Conservation (phyloP, 2,113 vertebrate species). For the Gambusia affinis region DNA sequence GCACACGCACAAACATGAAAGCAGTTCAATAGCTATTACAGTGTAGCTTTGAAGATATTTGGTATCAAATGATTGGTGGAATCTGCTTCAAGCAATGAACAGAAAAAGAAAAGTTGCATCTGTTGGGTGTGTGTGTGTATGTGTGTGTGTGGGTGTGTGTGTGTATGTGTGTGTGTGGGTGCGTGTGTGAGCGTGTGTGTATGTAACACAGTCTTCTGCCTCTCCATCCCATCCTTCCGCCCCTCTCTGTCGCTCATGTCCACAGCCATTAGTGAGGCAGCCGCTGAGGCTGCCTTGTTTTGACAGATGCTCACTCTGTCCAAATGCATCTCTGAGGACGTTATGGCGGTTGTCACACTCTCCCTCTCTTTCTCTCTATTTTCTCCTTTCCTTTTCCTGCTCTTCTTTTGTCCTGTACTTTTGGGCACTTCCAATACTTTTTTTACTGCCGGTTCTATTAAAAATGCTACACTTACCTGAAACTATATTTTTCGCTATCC, state of each 20-base stretch:
- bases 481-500: slow-evolving; percentile 11
- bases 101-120: slow-evolving; percentile 34
- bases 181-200: slow-evolving; percentile 16
- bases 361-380: slow-evolving; percentile 46
- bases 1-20: slow-evolving; percentile 45
- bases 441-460: slow-evolving; percentile 1
- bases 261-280: slow-evolving; percentile 78
- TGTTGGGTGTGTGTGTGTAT: slow-evolving; percentile 37
- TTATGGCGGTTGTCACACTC: slow-evolving; percentile 80
- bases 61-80: slow-evolving; percentile 64
- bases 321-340: slow-evolving; percentile 82
- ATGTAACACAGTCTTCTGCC: slow-evolving; percentile 36
- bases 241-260: slow-evolving; percentile 69
- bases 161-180: slow-evolving; percentile 25
- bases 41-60: slow-evolving; percentile 63
- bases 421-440: slow-evolving; percentile 5
- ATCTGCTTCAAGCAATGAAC: slow-evolving; percentile 44
- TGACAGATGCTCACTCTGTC: slow-evolving; percentile 85
- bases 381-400: slow-evolving; percentile 35
- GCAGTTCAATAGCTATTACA: slow-evolving; percentile 63
- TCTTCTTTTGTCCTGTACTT: slow-evolving; percentile 24
- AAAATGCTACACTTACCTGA: neutral
- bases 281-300: slow-evolving; percentile 80
- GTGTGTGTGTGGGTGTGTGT: slow-evolving; percentile 21
- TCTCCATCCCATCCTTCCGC: slow-evolving; percentile 46